Percentiles rank a stretch among this genome's conserved stretches.
Conservation (phyloP, 2,113 vertebrate species). For the Podarcis cretensis region DNA sequence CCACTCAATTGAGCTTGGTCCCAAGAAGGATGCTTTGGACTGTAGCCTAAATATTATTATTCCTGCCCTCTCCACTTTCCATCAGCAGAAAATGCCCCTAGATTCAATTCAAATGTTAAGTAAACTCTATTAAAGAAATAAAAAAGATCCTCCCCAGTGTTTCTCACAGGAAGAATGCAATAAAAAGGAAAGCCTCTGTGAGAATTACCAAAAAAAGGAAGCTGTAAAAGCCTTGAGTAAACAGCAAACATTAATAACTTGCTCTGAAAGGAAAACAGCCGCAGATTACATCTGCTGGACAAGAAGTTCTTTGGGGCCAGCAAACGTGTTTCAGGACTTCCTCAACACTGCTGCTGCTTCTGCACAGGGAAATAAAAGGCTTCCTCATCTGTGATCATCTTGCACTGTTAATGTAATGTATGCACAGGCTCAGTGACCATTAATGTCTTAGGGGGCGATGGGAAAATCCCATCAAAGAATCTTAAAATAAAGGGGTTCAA, state of each 20-base stretch:
- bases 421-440: slow-evolving; percentile 22
- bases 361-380: not conserved
- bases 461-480: too few relatives aligned
- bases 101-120: too few relatives aligned
- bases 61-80: too few relatives aligned
- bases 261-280: not conserved
- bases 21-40: too few relatives aligned
- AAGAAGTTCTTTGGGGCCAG: not conserved
- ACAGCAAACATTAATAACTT: slow-evolving; percentile 7
- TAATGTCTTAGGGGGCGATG: not conserved
- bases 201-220: too few relatives aligned
- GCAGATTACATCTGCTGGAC: not conserved
- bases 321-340: not conserved
- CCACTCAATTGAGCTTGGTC: too few relatives aligned
- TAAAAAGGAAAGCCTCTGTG: too few relatives aligned
- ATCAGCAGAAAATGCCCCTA: too few relatives aligned
- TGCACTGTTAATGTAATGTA: slow-evolving; percentile 8
- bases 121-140: too few relatives aligned
- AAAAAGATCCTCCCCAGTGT: too few relatives aligned
- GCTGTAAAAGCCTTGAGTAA: not conserved
- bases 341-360: slow-evolving; percentile 5
- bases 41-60: too few relatives aligned
- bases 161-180: too few relatives aligned
- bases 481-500: not conserved
- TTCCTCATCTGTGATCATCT: not conserved